Base-by-base conservation (phyloP, 2,888 invertebrate genomes). In the Melinaea menophilus region DNA sequence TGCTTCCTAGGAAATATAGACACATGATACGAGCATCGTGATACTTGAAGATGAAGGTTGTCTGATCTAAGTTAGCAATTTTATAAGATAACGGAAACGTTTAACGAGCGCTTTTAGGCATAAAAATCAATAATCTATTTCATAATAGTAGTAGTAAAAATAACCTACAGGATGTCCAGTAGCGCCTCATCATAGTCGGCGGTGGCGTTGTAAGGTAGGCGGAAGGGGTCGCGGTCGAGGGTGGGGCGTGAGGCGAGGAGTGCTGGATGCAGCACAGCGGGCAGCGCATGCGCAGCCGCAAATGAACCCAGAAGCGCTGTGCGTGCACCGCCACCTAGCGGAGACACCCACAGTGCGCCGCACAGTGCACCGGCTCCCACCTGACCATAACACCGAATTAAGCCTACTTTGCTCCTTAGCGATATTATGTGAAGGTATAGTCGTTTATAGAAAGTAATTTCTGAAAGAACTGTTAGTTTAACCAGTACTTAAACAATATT, bases 281-380 rank as follows among this genome's bases (percentile, higher is more conserved):
- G 85, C 56, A 82, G 41, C 46, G 81, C 77, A 74, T 86, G 85
- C 63, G 78, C 78, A 0, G 71, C 71, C 34, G 83, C 82, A 61
- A 88, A 69, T 63, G 75, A 58, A n/a, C 70, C 63, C 69, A 88
- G 75, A 66, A 87, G 67, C 58, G 66, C 68, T 37, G 77, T 75
- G 58, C 90, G 85, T 63, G 76, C 74, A 45, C 77, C 72, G 7
- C 82, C 82, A 22, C 85, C 75, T 67, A 87, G 72, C 33, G 89
- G 88, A 1, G 84, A 79, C 71, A 88, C 82, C 85, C 87, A 87
- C 66, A 91, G 71, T 48, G 83, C 84, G 45, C 85, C 85, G 69
- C 87, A 88, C 5, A 85, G 78, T 2, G 81, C 82, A 2, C 82
- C 87, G 9, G 82, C 84, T 9, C 84, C 87, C 71, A 89, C 75